Percentiles rank a stretch among this genome's conserved stretches.
Conservation (phyloP, 1,140 invertebrate genomes). For the Trinorchestia longiramus region DNA sequence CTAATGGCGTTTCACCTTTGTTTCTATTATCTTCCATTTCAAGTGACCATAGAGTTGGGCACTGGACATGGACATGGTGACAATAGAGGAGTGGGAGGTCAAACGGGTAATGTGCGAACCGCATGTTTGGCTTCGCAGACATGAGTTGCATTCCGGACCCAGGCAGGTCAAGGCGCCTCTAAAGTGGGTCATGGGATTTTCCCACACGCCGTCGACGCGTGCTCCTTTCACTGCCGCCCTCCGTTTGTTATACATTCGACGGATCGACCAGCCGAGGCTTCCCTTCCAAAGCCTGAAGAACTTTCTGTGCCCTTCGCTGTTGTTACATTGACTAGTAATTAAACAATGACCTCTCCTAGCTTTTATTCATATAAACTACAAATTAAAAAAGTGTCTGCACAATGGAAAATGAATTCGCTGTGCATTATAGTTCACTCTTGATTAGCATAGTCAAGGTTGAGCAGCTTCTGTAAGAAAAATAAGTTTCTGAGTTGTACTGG, state of each 20-base stretch:
- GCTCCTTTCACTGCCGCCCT: slow-evolving; percentile 33
- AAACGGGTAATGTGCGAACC: not conserved
- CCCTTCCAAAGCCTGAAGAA: not conserved
- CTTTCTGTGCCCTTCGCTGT: not conserved
- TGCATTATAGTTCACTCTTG: not conserved
- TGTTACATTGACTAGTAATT: not conserved
- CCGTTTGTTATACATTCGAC: slow-evolving; percentile 7
- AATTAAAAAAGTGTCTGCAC: not conserved
- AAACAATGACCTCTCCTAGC: not conserved
- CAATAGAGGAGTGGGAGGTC: not conserved
- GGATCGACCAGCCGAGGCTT: not conserved
- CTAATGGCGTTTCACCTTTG: not conserved
- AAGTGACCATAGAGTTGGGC: not conserved
- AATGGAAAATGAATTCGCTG: not conserved
- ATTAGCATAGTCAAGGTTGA: not conserved
- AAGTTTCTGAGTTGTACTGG: not conserved
- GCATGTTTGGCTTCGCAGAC: not conserved
- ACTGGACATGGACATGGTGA: not conserved
- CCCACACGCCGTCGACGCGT: slow-evolving; percentile 27
- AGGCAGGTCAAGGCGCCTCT: not conserved
- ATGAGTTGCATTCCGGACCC: not conserved
- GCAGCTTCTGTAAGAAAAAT: not conserved
- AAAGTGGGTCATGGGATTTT: slow-evolving; percentile 39
- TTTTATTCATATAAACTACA: not conserved
- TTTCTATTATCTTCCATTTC: not conserved